These are phyloP conservation scores for Pantherophis guttatus DNA, from an alignment of 2,113 vertebrate species.

Conservation along the genomic window DNA sequence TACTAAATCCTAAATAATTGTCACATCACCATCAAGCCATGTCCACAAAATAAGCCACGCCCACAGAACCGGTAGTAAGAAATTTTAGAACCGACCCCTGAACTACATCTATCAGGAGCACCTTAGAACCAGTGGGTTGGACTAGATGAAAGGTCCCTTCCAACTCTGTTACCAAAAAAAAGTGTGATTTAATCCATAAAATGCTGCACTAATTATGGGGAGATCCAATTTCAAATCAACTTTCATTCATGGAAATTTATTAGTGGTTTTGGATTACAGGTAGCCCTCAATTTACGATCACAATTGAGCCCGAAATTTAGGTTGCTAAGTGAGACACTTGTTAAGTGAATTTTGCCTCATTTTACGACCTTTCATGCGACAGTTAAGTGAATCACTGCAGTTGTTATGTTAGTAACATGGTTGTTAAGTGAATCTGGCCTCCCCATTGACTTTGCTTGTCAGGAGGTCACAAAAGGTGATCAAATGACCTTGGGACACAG, in stretches of 20 bases:
- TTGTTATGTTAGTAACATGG: not conserved
- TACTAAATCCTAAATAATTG: too few species aligned
- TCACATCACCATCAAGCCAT: too few species aligned
- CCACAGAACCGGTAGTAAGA: too few species aligned
- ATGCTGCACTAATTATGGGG: not conserved
- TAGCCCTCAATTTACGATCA: not conserved
- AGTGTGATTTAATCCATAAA: not conserved
- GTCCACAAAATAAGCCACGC: too few species aligned
- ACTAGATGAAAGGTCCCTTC: too few species aligned
- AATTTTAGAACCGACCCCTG: too few species aligned
- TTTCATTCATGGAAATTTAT: not conserved
- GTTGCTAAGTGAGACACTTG: not conserved
- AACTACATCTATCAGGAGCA: not conserved
- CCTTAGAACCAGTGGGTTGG: not conserved
- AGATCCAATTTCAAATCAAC: not conserved
- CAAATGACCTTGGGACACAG: too few species aligned
- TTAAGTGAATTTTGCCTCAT: not conserved
- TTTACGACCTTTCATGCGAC: not conserved
- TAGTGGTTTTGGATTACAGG: not conserved
- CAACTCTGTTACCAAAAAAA: too few species aligned
- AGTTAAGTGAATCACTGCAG: not conserved
- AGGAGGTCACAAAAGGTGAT: not conserved
- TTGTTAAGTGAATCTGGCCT: not conserved
- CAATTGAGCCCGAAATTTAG: not conserved
- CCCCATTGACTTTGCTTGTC: not conserved